A percentile compares a stretch with the other conserved stretches of the same genome.
phyloP scores from a whole-genome alignment of 2,113 vertebrate genomes.

The Cromileptes altivelis region DNA sequence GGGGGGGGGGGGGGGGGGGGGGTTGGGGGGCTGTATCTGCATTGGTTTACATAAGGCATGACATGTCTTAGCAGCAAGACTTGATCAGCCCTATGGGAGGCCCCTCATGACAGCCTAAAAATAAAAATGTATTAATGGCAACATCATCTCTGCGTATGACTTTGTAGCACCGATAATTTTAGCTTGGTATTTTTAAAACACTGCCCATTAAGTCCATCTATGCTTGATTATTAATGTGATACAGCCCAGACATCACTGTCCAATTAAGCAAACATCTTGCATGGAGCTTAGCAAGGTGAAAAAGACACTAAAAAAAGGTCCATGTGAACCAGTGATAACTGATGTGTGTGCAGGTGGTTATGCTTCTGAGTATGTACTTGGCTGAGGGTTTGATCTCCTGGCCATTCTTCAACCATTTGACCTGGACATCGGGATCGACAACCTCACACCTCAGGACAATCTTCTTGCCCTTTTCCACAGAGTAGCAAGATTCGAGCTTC shows the following conservation, averaged over 20 bases:
- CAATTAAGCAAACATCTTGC: slow-evolving; percentile 35
- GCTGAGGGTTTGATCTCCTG: slow-evolving; percentile 91
- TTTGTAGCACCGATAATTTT: slow-evolving; percentile 64
- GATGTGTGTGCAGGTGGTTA: neutral
- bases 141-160: slow-evolving; percentile 46
- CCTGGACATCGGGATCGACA: slow-evolving; percentile 83
- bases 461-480: slow-evolving; percentile 90
- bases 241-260: neutral
- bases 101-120: slow-evolving; percentile 72
- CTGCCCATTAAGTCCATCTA: slow-evolving; percentile 50
- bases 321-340: neutral
- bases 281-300: neutral
- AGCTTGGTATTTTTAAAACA: slow-evolving; percentile 69
- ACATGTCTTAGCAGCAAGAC: slow-evolving; percentile 52
- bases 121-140: slow-evolving; percentile 69
- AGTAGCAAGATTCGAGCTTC: slow-evolving; percentile 89
- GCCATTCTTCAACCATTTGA: slow-evolving; percentile 94
- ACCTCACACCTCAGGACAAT: slow-evolving; percentile 90
- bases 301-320: neutral
- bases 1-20: too few relatives aligned
- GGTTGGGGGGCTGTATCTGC: too few relatives aligned
- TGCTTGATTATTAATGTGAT: slow-evolving; percentile 38
- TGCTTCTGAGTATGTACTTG: slow-evolving; percentile 83
- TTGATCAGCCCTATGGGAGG: slow-evolving; percentile 43
- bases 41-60: slow-evolving; percentile 32